Percentiles rank a stretch among this genome's conserved stretches.
These are phyloP conservation scores for Cyclophora albipunctata DNA, from an alignment of 2,888 invertebrate species.

Conservation along the genomic window DNA sequence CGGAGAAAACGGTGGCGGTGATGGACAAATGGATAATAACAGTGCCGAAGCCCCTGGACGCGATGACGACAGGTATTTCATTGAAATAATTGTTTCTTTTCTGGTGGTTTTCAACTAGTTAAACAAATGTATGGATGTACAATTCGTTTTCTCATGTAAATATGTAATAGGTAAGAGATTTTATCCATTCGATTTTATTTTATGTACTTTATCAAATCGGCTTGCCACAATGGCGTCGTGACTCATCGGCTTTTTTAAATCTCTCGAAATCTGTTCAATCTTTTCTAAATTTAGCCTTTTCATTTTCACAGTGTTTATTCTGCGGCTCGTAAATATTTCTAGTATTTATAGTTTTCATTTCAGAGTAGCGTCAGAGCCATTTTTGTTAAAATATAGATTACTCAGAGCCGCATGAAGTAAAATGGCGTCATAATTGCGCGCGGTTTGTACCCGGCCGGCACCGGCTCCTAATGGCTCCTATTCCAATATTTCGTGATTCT, in stretches of 20 bases:
- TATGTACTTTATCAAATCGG: not conserved
- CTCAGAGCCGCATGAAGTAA: constrained; percentile 67
- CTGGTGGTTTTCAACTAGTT: not conserved
- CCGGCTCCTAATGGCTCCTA: constrained; percentile 25
- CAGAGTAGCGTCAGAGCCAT: constrained; percentile 54
- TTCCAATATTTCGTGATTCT: constrained; percentile 34
- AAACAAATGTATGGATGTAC: constrained; percentile 11
- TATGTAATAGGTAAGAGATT: not conserved
- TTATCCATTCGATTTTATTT: not conserved
- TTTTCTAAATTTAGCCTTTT: constrained; percentile 65
- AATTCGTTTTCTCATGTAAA: constrained; percentile 2
- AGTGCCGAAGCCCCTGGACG: constrained; percentile 85
- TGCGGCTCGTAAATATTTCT: constrained; percentile 43
- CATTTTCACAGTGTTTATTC: constrained; percentile 52
- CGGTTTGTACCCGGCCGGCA: constrained; percentile 61
- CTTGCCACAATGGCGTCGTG: constrained; percentile 59
- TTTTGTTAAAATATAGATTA: constrained; percentile 43
- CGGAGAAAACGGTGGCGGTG: constrained; percentile 79
- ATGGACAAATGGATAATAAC: constrained; percentile 81
- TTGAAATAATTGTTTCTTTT: constrained; percentile 2
- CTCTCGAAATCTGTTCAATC: constrained; percentile 56
- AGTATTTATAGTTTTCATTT: constrained; percentile 63
- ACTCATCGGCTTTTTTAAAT: constrained; percentile 54
- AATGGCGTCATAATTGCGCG: constrained; percentile 72
- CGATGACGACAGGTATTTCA: constrained; percentile 85